Base-by-base conservation (phyloP, 2,888 invertebrate genomes). In the Scaptomyza reducta region DNA sequence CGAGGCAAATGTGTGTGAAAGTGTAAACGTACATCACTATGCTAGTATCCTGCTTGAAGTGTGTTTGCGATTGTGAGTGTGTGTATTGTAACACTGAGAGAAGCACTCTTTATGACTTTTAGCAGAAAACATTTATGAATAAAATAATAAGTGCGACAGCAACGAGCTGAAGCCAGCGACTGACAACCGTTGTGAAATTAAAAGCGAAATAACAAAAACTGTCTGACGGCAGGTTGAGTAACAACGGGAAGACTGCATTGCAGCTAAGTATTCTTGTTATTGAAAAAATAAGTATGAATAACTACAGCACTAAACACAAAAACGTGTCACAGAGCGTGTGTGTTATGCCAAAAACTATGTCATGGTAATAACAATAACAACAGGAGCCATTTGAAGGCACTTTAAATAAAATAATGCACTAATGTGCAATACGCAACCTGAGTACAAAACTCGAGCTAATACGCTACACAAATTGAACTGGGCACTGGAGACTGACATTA, bases 71-170 rank as follows among this genome's bases (percentile, higher is more conserved):
- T 14, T 35, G n/a, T 13, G 13, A 9, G n/a, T 22, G 13, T n/a
- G 54, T 53, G 46, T 41, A 22, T 55, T 45, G 71, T 47, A 51
- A 58, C 53, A 68, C 46, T 33, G 54, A 56, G 58, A 33, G 55
- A 44, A 75, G 57, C 53, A 64, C 63, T 71, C 33, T 18, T 33
- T 58, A 60, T 45, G 66, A 58, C 62, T 55, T 45, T 58, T 56
- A 63, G 61, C 59, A 66, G 65, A 66, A 66, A 81, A 70, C 77
- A 83, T 79, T 83, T 86, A 84, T 84, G 84, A 84, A 81, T 77
- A 86, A 81, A 79, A 83, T 74, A 81, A 70, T 55, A 67, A 55
- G 42, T 53, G 47, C 44, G 50, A 65, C 65, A 67, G 33, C 68
- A 61, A 50, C 45, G 22, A 40, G 35, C 33, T 61, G 40, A 18